Conservation (phyloP, 2,113 vertebrate species). For the Pachycephala philippinensis region DNA sequence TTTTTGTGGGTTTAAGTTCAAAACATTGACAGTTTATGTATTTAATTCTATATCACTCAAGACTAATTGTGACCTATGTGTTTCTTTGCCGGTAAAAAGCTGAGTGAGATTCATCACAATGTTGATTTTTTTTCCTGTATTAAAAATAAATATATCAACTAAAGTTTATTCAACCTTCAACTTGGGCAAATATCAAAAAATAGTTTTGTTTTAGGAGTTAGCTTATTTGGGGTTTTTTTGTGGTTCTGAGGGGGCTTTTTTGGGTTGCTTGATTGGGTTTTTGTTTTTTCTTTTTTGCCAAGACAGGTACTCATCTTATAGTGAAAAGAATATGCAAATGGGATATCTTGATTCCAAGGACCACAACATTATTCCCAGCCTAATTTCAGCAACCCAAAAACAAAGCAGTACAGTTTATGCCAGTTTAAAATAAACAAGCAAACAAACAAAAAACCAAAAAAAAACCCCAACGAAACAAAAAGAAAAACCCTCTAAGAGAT, state of each 20-base stretch:
- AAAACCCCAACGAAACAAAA: not conserved
- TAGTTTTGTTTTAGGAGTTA: not conserved
- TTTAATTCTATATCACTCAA: slow-evolving; percentile 13
- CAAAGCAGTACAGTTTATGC: not conserved
- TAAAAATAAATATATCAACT: not conserved
- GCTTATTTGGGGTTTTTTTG: not conserved
- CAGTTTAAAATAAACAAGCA: not conserved
- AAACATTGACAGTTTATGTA: not conserved
- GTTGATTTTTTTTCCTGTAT: not conserved
- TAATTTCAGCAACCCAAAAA: not conserved
- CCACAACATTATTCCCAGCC: not conserved
- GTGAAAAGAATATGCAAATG: not conserved
- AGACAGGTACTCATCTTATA: not conserved
- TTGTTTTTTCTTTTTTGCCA: not conserved
- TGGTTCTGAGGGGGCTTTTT: rapidly evolving
- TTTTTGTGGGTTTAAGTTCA: not conserved
- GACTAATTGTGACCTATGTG: not conserved
- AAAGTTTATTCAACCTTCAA: not conserved
- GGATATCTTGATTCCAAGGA: not conserved
- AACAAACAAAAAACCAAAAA: not conserved
- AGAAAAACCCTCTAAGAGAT: not conserved
- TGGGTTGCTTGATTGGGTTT: not conserved
- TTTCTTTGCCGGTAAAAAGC: not conserved
- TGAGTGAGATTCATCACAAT: not conserved
- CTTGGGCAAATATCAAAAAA: not conserved